Evolutionary conservation across 2,797 vertebrate species (phyloP).

Genomic region (Fundulus diaphanus): DNA sequence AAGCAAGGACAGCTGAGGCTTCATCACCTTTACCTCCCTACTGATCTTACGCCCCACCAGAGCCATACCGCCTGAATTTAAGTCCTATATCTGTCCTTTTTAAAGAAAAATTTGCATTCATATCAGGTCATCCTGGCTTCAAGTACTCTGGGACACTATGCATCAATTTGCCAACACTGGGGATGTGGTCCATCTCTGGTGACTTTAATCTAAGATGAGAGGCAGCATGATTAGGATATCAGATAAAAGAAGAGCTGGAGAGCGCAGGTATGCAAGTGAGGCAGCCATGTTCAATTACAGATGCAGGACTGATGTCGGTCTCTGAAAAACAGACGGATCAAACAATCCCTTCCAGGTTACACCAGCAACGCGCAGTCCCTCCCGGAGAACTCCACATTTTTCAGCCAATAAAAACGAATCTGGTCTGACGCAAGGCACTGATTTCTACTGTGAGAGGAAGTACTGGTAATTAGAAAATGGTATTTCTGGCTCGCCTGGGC

Average conservation of each 20-base stretch:
- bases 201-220: conserved; percentile 43
- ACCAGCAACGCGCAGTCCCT: conserved; percentile 9
- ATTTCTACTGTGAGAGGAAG: conserved; percentile 37
- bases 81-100: not conserved
- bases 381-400: not conserved
- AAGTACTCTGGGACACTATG: conserved; percentile 18
- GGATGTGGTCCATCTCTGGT: conserved; percentile 10
- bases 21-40: conserved; percentile 17
- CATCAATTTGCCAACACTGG: conserved; percentile 42
- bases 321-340: conserved; percentile 1
- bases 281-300: conserved; percentile 18
- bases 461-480: conserved; percentile 54
- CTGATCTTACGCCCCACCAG: conserved; percentile 23
- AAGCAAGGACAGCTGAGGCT: conserved; percentile 15
- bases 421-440: conserved; percentile 19
- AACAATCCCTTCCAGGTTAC: conserved; percentile 3
- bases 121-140: conserved; percentile 21
- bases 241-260: conserved; percentile 10
- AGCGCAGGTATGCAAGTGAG: conserved; percentile 24
- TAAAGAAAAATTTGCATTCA: conserved; percentile 12
- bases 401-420: conserved; percentile 8
- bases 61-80: conserved; percentile 17
- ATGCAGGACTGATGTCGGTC: conserved; percentile 11
- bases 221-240: conserved; percentile 21
- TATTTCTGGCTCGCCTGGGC: conserved; percentile 62